Evolutionary conservation across 2,888 invertebrate species (phyloP).

Genomic region (Bombylius discolor): DNA sequence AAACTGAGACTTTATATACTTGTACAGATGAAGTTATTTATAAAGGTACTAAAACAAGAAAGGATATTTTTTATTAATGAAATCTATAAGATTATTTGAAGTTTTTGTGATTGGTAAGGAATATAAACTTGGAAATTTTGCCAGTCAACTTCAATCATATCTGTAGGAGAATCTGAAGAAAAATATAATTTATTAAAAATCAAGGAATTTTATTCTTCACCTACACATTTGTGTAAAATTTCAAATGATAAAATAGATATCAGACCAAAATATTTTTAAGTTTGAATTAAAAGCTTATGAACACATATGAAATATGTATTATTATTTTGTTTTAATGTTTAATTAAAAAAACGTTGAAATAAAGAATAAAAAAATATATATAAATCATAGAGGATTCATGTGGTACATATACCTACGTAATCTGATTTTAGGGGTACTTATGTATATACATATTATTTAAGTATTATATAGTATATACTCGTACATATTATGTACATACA

Average conservation of each 20-base stretch:
- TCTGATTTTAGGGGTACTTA: too few species aligned
- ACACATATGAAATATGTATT: too few species aligned
- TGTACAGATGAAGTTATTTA: background rate
- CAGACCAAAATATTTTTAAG: background rate
- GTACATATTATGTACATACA: too few species aligned
- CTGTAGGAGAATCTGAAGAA: background rate
- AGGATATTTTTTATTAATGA: slow-evolving; percentile 1
- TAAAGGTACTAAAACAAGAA: slow-evolving; percentile 3
- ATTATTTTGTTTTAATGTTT: too few species aligned
- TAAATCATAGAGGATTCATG: too few species aligned
- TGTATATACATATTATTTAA: too few species aligned
- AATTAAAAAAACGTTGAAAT: too few species aligned
- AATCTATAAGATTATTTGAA: background rate
- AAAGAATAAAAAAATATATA: too few species aligned
- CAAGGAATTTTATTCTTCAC: background rate
- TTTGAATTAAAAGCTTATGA: too few species aligned
- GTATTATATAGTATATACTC: too few species aligned
- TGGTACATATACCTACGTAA: too few species aligned
- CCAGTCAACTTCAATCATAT: background rate
- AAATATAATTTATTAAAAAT: background rate
- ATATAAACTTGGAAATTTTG: background rate
- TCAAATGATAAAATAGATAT: background rate
- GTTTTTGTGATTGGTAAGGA: background rate
- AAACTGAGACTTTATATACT: background rate
- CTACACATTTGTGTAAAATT: background rate